These are phyloP conservation scores for Coilia nasus DNA, from an alignment of 2,797 vertebrate genomes.

Conservation along the genomic window DNA sequence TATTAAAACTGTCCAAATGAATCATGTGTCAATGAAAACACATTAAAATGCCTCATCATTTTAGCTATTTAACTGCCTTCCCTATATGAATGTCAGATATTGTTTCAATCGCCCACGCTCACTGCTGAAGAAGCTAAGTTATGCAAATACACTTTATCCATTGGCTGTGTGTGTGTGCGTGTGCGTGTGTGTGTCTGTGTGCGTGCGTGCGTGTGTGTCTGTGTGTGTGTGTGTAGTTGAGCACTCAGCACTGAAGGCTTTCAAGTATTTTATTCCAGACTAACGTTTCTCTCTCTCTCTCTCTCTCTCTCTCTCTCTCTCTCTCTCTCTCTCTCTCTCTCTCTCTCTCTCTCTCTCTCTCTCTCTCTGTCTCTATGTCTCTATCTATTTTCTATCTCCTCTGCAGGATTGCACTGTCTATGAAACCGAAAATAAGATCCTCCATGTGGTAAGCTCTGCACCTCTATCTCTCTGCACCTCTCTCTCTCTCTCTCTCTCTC, in stretches of 20 bases:
- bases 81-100: not conserved
- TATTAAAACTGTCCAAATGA: not conserved
- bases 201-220: not conserved
- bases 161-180: too few species aligned
- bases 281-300: not conserved
- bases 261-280: not conserved
- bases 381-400: conserved; percentile 53
- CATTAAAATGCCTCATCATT: not conserved
- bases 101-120: not conserved
- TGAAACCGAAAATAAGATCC: conserved; percentile 98
- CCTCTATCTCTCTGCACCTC: conserved; percentile 38
- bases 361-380: conserved; percentile 9
- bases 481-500: not conserved
- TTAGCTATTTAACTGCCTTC: not conserved
- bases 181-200: too few species aligned
- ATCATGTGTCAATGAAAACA: not conserved
- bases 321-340: not conserved
- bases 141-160: not conserved
- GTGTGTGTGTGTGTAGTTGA: not conserved
- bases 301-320: not conserved
- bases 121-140: not conserved
- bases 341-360: conserved; percentile 12
- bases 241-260: not conserved
- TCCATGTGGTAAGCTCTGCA: conserved; percentile 89
- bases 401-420: conserved; percentile 95